Percentiles rank a stretch among this genome's conserved stretches.
These are phyloP conservation scores for Zophobas morio DNA, from an alignment of 1,140 invertebrate genomes.

Conservation along the genomic window DNA sequence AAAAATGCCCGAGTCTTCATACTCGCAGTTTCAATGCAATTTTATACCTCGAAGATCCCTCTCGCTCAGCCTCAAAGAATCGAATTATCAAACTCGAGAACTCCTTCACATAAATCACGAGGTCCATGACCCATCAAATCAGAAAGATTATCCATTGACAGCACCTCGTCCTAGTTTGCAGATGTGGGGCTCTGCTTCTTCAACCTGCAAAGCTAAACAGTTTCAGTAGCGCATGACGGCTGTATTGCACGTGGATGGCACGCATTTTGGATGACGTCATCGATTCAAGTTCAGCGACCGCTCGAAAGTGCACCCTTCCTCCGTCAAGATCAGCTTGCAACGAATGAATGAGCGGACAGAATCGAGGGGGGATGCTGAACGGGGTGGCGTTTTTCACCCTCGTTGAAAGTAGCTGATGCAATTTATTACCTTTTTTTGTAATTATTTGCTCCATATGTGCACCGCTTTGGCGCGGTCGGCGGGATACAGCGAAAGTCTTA, in stretches of 20 bases:
- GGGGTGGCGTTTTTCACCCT: conserved; percentile 3
- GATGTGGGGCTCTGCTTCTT: not conserved
- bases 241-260: conserved; percentile 40
- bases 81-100: no score
- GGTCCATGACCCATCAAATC: not conserved
- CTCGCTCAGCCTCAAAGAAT: no score
- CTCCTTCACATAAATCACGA: not conserved
- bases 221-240: conserved; percentile 20
- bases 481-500: no score
- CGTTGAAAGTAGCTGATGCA: not conserved
- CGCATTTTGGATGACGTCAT: conserved; percentile 44
- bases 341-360: conserved; percentile 15
- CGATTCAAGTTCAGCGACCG: conserved; percentile 44
- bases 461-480: no score
- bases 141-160: conserved; percentile 1
- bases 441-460: no score
- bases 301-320: conserved; percentile 34
- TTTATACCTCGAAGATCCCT: no score
- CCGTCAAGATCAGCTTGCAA: conserved; percentile 36
- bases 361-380: conserved; percentile 8
- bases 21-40: no score
- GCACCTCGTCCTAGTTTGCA: not conserved
- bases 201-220: conserved; percentile 11
- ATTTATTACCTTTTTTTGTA: not conserved
- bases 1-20: no score